phyloP scores from a whole-genome alignment of 2,797 vertebrate species.

The Bradypodion ventrale region DNA sequence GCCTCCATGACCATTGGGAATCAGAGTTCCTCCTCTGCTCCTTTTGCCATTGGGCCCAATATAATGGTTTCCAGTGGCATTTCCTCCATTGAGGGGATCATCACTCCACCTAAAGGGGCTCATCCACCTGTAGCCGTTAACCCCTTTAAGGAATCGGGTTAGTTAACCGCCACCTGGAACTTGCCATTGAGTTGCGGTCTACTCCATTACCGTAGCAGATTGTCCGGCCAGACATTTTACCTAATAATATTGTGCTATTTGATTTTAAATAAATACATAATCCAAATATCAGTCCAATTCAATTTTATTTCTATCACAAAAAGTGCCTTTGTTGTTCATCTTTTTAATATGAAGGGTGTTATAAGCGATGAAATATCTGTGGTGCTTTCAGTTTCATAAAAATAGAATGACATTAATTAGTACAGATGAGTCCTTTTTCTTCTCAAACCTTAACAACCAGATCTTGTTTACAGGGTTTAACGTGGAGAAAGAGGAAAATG shows the following conservation, averaged over 20 bases:
- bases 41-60: no score
- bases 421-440: conserved; percentile 38
- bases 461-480: conserved; percentile 51
- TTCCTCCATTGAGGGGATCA: no score
- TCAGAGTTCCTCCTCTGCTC: no score
- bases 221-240: no score
- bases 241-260: not conserved
- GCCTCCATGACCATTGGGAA: no score
- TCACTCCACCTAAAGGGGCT: no score
- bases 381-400: conserved; percentile 52
- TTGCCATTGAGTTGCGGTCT: no score
- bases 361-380: not conserved
- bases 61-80: no score
- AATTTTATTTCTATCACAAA: not conserved
- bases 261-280: not conserved
- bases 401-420: conserved; percentile 53
- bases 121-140: no score
- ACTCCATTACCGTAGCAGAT: no score
- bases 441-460: conserved; percentile 55
- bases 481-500: conserved; percentile 47
- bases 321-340: not conserved
- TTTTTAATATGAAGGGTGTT: not conserved
- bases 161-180: no score
- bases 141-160: no score
- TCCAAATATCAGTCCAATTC: not conserved